A percentile compares a stretch with the other conserved stretches of the same genome.
Conservation (phyloP, 1,140 invertebrate genomes). For the Lethrus apterus region DNA sequence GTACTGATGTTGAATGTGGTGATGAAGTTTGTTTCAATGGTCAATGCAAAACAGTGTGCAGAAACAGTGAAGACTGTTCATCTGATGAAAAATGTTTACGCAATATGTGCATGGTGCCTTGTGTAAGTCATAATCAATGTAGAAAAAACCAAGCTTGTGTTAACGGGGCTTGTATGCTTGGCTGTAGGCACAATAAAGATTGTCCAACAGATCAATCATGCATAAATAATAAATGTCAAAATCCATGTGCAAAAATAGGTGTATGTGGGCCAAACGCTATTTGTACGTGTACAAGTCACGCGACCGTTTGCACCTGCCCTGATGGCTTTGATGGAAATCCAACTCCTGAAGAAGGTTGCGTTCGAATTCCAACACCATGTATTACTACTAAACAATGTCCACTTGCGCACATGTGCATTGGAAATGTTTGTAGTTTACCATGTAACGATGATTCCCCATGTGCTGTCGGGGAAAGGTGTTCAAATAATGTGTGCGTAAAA, state of each 20-base stretch:
- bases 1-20: constrained; percentile 66
- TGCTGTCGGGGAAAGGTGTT: constrained; percentile 76
- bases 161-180: constrained; percentile 67
- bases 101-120: constrained; percentile 69
- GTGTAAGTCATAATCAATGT: constrained; percentile 73
- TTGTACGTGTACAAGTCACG: constrained; percentile 65
- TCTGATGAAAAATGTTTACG: constrained; percentile 69
- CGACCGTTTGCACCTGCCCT: constrained; percentile 68
- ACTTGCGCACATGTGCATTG: constrained; percentile 63
- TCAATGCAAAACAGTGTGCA: constrained; percentile 77
- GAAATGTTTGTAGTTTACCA: constrained; percentile 64
- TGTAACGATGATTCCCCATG: constrained; percentile 64
- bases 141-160: constrained; percentile 70
- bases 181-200: constrained; percentile 74
- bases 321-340: constrained; percentile 77
- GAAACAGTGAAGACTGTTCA: constrained; percentile 69
- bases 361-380: constrained; percentile 63
- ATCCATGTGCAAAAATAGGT: constrained; percentile 68
- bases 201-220: constrained; percentile 70
- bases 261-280: constrained; percentile 79
- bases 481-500: constrained; percentile 69
- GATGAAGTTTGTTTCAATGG: constrained; percentile 71
- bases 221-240: constrained; percentile 73
- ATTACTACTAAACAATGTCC: constrained; percentile 60
- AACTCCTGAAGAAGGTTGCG: constrained; percentile 82